Evolutionary conservation across 2,113 vertebrate species (phyloP).

Genomic region (Opisthocomus hoazin): DNA sequence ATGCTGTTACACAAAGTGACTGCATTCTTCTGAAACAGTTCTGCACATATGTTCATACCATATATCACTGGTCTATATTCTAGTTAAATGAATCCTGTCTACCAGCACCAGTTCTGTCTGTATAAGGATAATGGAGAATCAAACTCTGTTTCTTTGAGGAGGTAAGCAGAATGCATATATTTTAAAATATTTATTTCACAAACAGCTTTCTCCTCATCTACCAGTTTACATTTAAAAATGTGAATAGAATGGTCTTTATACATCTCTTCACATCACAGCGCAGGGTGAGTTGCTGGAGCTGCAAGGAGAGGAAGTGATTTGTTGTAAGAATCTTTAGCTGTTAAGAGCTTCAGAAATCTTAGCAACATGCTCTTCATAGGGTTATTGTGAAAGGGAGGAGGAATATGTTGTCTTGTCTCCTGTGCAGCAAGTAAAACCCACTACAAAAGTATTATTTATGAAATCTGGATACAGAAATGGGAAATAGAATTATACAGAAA

Average conservation of each 20-base stretch:
- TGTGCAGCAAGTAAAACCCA: not conserved
- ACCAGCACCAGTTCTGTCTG: not conserved
- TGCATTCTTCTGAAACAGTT: not conserved
- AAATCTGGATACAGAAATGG: not conserved
- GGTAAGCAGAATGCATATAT: not conserved
- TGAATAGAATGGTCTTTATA: not conserved
- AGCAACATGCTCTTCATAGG: not conserved
- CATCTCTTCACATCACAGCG: not conserved
- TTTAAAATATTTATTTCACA: not conserved
- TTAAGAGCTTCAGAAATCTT: not conserved
- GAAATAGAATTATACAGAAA: not conserved
- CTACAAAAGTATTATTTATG: not conserved
- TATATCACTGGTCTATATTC: not conserved
- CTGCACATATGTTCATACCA: accelerated
- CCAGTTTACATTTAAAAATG: not conserved
- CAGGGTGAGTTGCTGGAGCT: not conserved
- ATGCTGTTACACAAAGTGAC: not conserved
- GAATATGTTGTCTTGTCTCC: not conserved
- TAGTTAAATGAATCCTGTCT: not conserved
- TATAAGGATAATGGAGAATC: not conserved
- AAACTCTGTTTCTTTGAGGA: not conserved
- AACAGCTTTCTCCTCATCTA: not conserved
- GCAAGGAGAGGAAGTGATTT: not conserved
- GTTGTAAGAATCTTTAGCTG: not conserved
- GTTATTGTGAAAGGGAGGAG: not conserved